Evolutionary conservation across 1,140 invertebrate species (phyloP), one percentile per base, ranked within the genome.

Genomic region (Vanessa atalanta): DNA sequence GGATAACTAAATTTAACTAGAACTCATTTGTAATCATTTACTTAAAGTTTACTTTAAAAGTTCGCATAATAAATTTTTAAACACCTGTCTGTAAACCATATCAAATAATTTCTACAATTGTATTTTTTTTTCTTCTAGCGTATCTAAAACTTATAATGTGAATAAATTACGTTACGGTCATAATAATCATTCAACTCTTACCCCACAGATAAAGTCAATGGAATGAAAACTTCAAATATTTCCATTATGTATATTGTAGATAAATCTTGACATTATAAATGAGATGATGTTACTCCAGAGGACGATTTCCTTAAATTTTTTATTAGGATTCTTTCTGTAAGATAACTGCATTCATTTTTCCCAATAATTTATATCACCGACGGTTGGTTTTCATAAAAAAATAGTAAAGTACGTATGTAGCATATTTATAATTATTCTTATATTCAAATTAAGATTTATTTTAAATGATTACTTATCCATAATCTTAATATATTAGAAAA

Each of bases 211-310:
- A 79, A 81, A 67, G 65, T 76, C 73, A 80, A 80, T 87, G 80
- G 79, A 83, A 86, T 80, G 83, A 79, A 88, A 88, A 82, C 71
- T 77, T 75, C 83, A 78, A 89, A 84, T 83, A 78, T 82, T 81
- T 84, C 83, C 84, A 83, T 86, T 87, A 84, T 78, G 75, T 75
- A 75, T 70, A 76, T 63, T 79, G 76, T 20, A 77, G 77, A 81
- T 79, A 80, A 67, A 75, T 81, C 77, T 77, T 65, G 67, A 79
- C 74, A 80, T 79, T 80, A 86, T 85, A 84, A 82, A 80, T 78
- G 75, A 71, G 48, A 68, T 26, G 53, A 76, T 78, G 78, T 81
- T 79, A 67, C 75, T 83, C 81, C 16, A 8, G 77, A 73, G 77
- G 65, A 37, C 66, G 65, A 72, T 81, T 75, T 72, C 70, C 47